Evolutionary conservation across 1,140 invertebrate genomes (phyloP), one percentile per base, ranked within the genome.

Genomic region (Choristoneura fumiferana): DNA sequence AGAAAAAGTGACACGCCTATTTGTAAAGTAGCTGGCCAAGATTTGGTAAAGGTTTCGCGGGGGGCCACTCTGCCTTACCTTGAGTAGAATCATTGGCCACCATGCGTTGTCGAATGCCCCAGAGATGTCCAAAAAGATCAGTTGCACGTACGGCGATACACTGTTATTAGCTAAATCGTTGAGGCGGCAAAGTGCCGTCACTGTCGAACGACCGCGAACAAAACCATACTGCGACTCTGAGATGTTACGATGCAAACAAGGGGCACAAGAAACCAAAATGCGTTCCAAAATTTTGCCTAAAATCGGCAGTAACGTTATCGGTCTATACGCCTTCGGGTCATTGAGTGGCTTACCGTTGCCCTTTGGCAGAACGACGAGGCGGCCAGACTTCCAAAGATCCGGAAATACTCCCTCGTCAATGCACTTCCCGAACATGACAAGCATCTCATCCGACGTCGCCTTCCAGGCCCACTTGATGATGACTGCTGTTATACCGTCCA

Each of bases 31-130:
- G 49, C 58, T 67, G 1, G 57, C 37, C 4, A 89, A 58, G 0
- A 89, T 54, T 0, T 59, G 33, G 15, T 67, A 76, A 6, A 76
- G 63, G 64, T 73, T 73, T 5, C 63, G 63, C 8, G 67, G 55
- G 17, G 55, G 57, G n/a, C 71, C 66, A 1, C 55, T 40, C 36
- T 45, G 38, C 35, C 66, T 76, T 0, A 43, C 62, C 55, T 73
- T 74, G 0, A 62, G 0, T 0, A 89, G 33, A 0, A 87, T 65
- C 53, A 63, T 68, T 0, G 81, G 76, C 85, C 84, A 90, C 76
- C 81, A 81, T 0, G 75, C 69, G 10, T 76, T 77, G 52, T 89
- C 78, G 49, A 90, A 91, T 0, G 89, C 89, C 0, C 88, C 89
- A 4, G 75, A 73, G 8, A 91, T 90, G 53, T 91, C 90, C 4